Evolutionary conservation across 2,113 vertebrate genomes (phyloP).

Genomic region (Hemibagrus wyckioides): DNA sequence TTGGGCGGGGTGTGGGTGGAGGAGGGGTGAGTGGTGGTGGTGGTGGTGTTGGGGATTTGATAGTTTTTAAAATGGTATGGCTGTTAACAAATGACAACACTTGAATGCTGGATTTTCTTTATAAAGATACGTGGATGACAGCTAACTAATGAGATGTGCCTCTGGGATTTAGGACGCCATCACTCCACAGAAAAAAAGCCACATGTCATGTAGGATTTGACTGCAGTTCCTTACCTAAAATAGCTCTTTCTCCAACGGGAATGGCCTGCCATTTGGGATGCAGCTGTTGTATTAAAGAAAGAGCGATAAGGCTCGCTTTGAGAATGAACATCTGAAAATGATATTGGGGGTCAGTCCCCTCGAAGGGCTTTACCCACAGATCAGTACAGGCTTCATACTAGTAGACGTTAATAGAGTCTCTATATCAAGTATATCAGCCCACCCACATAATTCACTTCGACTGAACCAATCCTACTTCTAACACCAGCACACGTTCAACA

Average conservation of each 20-base stretch:
- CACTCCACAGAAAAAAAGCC: conserved; percentile 3
- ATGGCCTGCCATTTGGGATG: conserved; percentile 18
- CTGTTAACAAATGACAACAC: conserved; percentile 36
- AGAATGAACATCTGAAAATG: conserved; percentile 23
- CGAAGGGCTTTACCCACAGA: conserved; percentile 1
- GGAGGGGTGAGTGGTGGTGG: not conserved
- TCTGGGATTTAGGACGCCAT: conserved; percentile 30
- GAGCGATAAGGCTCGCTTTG: not conserved
- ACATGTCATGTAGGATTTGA: conserved; percentile 9
- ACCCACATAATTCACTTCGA: conserved; percentile 21
- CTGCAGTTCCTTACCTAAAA: conserved; percentile 32
- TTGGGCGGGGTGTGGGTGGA: not conserved
- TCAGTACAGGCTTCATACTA: not conserved
- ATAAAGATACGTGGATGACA: conserved; percentile 26
- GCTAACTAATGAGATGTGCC: conserved; percentile 44
- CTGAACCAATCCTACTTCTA: conserved; percentile 1
- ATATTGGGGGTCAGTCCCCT: conserved; percentile 1
- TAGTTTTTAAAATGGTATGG: conserved; percentile 24
- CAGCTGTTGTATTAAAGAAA: conserved; percentile 26
- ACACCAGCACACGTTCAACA: not conserved
- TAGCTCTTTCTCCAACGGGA: conserved; percentile 30
- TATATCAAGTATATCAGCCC: conserved; percentile 3
- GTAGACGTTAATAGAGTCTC: not conserved
- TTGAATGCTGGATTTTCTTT: conserved; percentile 24
- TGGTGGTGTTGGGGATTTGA: too few species aligned